phyloP scores from a whole-genome alignment of 2,797 vertebrate species.

The Pipistrellus nathusii region DNA sequence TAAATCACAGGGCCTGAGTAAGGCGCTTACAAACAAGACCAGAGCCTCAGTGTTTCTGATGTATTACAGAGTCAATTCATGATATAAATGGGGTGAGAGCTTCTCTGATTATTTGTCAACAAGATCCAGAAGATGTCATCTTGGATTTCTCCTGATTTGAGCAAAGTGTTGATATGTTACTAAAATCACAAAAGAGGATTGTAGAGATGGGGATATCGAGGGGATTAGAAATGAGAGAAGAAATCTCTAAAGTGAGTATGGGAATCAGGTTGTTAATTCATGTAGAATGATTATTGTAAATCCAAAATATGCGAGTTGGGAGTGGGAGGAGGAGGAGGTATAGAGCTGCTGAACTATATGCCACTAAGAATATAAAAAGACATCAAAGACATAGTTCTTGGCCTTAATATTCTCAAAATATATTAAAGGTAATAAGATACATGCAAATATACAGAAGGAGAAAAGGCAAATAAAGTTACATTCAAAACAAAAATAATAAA shows the following conservation, averaged over 20 bases:
- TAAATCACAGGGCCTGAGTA: neutral
- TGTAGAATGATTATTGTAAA: conserved; percentile 34
- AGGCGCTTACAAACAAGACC: neutral
- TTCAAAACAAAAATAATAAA: conserved; percentile 19
- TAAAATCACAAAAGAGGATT: neutral
- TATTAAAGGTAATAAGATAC: neutral
- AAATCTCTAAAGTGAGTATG: neutral
- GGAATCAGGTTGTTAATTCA: conserved; percentile 23
- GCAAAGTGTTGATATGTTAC: neutral
- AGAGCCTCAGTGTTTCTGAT: neutral
- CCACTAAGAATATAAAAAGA: neutral
- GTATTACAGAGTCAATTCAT: neutral
- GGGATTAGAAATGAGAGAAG: neutral
- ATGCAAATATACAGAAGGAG: neutral
- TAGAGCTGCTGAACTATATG: neutral
- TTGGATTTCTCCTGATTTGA: conserved; percentile 38
- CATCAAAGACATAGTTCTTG: neutral
- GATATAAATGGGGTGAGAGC: neutral
- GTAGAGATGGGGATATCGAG: neutral
- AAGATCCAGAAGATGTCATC: neutral
- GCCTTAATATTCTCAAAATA: neutral
- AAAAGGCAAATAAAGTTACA: neutral
- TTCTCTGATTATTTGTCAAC: conserved; percentile 39
- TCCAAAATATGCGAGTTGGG: neutral
- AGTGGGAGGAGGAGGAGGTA: rapidly evolving